Base-by-base conservation (phyloP, 2,113 vertebrate species). In the Alces alces region DNA sequence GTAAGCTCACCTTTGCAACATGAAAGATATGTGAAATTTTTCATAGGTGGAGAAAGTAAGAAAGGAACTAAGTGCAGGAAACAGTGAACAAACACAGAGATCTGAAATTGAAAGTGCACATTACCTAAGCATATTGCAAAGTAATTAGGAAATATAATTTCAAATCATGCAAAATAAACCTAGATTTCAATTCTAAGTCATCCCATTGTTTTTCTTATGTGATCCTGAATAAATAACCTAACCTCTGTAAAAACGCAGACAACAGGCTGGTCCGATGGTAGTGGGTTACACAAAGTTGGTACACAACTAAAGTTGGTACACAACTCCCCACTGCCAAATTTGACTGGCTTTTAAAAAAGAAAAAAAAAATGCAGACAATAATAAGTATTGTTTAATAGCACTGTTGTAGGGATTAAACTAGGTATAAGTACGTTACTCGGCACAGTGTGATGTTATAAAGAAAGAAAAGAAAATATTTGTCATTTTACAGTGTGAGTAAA, bases 211-310 rank as follows among this genome's bases (percentile, higher is more conserved):
- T 45, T 97, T 66, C 70, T 25, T 52, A 84, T 21, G 5, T 94
- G 50, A 89, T 66, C 39, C 50, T 95, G 4, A 97, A 89, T 78
- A 92, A 94, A 84, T 80, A 95, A 73, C 23, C 30, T 93, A 96
- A 88, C 3, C 33, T 91, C 39, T 95, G 12, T 90, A 86, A 96
- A 95, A 95, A 89, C 60, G 21, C 78, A 33, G 15, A 87, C 28
- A 92, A 76, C 64, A 21, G 97, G 97, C 97, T 97, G 98, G 98
- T 99, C 98, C 36, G 97, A 98, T 91, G 66, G 98, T 27, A 99
- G 98, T 98, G 98, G 98, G 91, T 94, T 79, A 82, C 93, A n/a
- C 98, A 97, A 98, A 95, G 98, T 97, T 95, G 97, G 92, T 97
- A 92, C 98, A 52, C 97, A 98, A 95, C 93, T 98, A 97, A 98